Evolutionary conservation across 2,113 vertebrate genomes (phyloP).

Genomic region (Mastomys coucha): DNA sequence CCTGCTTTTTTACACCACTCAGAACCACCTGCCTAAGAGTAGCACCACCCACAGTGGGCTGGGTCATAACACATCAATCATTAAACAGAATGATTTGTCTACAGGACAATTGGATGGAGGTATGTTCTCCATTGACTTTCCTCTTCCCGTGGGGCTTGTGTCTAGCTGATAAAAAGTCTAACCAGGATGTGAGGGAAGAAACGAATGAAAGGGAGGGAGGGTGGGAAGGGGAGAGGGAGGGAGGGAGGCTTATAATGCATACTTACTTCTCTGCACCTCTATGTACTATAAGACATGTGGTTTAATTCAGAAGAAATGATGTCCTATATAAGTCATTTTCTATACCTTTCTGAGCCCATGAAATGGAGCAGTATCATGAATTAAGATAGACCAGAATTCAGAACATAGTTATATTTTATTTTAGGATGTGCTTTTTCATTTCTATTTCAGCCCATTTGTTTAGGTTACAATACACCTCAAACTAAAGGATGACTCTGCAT

Average conservation of each 20-base stretch:
- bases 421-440: neutral
- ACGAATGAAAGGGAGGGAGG: neutral
- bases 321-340: conserved; percentile 42
- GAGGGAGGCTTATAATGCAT: neutral
- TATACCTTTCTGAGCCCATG: neutral
- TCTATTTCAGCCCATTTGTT: neutral
- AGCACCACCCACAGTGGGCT: neutral
- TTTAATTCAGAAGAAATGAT: conserved; percentile 46
- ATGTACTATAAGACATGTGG: neutral
- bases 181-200: neutral
- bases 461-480: neutral
- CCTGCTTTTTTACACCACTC: neutral
- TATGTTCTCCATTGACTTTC: neutral
- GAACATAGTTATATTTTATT: neutral
- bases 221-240: too few relatives aligned
- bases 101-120: neutral
- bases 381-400: neutral
- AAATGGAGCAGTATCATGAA: neutral
- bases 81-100: neutral
- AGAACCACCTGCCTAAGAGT: neutral
- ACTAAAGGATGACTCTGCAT: neutral
- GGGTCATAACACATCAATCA: neutral
- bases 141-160: neutral
- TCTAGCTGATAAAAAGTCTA: neutral
- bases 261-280: neutral